Base-by-base conservation (phyloP, 1,140 invertebrate genomes). In the Harlomillsia oculata region DNA sequence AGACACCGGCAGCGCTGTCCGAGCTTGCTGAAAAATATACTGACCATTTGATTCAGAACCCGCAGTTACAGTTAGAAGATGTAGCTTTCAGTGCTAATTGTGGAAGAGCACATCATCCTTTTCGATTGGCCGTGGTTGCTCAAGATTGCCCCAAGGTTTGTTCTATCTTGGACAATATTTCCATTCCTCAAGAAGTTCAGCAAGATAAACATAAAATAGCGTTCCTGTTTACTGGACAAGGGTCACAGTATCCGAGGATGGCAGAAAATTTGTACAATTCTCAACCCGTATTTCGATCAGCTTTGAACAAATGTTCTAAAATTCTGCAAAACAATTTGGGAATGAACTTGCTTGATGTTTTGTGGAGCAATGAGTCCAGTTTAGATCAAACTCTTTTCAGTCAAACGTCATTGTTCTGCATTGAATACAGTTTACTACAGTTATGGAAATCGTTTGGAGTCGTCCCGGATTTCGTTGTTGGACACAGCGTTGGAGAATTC, bases 151-250 rank as follows among this genome's bases (percentile, higher is more conserved):
- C 5, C 2, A 45, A 29, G 32, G 5, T 56, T 3, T 5, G 18
- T 2, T 25, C 5, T 5, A 46, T 20, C 20, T 2, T 40, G 8
- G 26, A 46, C 13, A 43, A 14, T 0, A 21, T 34, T 26, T 50
- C 28, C 40, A 50, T 50, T 20, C 20, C 25, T 5, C 3, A 16
- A 1, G 43, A 56, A 26, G n/a, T 14, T n/a, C 6, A 37, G n/a
- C 9, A 11, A 26, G 21, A 41, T 5, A 55, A 50, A 39, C 39
- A 32, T 5, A 48, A 52, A 45, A 21, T 61, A 5, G 40, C 20
- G 6, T 61, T 61, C 29, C 39, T 61, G 9, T 61, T 61, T 14
- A 56, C 59, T 23, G 59, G 59, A 16, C 59, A 61, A 48, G 59
- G 59, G 5, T 56, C 53, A 11, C 59, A 61, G 28, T 61, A 61